Percentiles rank a stretch among this genome's conserved stretches.
These are phyloP conservation scores for Papilio dardanus DNA, from an alignment of 1,140 invertebrate genomes.

Conservation along the genomic window DNA sequence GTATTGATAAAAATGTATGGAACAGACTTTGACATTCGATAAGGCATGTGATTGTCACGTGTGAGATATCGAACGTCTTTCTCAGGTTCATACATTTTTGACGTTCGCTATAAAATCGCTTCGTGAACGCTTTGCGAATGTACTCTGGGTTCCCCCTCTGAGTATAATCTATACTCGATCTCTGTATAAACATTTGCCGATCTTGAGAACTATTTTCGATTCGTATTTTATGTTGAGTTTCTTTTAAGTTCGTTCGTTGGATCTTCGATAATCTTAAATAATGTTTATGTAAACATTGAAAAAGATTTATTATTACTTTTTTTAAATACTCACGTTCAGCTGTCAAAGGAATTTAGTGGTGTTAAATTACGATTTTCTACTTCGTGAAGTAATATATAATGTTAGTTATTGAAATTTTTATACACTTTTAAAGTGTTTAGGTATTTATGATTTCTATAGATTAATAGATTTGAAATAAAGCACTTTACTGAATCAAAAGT, in stretches of 20 bases:
- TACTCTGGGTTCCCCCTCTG: too few species aligned
- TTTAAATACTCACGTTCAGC: constrained; percentile 16
- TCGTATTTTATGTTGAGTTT: constrained; percentile 21
- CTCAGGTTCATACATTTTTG: too few species aligned
- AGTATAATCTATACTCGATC: constrained; percentile 30
- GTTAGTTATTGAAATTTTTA: not conserved
- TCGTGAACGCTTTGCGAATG: too few species aligned
- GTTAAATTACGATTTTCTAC: constrained; percentile 3
- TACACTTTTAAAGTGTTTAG: not conserved
- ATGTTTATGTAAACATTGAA: constrained; percentile 33
- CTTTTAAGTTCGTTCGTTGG: constrained; percentile 18
- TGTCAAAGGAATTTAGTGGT: constrained; percentile 23
- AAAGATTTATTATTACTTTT: constrained; percentile 27
- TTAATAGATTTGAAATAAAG: constrained; percentile 5
- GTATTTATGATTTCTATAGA: constrained; percentile 38
- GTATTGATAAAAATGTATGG: too few species aligned
- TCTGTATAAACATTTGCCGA: constrained; percentile 30
- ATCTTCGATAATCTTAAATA: constrained; percentile 34
- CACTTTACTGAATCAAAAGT: too few species aligned
- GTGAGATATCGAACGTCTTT: too few species aligned
- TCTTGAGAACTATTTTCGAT: constrained; percentile 37
- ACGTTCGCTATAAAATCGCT: too few species aligned
- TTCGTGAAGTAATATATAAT: not conserved
- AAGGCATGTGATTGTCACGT: too few species aligned
- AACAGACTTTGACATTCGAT: too few species aligned